Base-by-base conservation (phyloP, 2,888 invertebrate genomes). In the Lasioglossum calceatum region DNA sequence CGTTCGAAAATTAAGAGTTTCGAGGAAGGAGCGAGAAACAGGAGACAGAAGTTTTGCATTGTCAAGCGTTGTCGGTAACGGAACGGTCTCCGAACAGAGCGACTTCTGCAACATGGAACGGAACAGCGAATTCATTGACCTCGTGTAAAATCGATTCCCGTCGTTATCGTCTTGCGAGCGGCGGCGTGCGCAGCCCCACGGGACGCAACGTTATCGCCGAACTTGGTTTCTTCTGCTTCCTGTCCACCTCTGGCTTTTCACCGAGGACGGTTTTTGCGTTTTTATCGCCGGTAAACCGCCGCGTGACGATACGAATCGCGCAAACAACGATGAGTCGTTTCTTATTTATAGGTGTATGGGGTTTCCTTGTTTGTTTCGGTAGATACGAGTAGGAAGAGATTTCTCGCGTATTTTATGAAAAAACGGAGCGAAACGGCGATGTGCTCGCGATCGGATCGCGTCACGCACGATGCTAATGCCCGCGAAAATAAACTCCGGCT, bases 101-200 rank as follows among this genome's bases (percentile, higher is more conserved):
- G 44, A 74, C 84, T 87, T 79, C 77, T 73, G 77, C 32, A 16
- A 71, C 47, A 42, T 67, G 81, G 58, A 77, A 77, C 82, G 87
- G 76, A 86, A 80, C 83, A 23, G 81, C 64, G 84, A 83, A 90
- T 91, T 87, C 90, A 81, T 91, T 90, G 91, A 91, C 89, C 91
- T 85, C 89, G 81, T 50, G 89, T 79, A 81, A 88, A 91, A 91
- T 91, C 89, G 87, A 91, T 90, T 82, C 82, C 58, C 67, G 67
- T 79, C 84, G 85, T 86, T 89, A 88, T 89, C 84, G 79, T 77
- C 71, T 77, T 76, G 72, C 81, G 76, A 19, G 42, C 74, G 67
- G 39, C 74, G 71, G 50, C 58, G 72, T 64, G 70, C 70, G 58
- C 76, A 81, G 54, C 36, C 76, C 71, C 79, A 50, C 23, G 82